Percentiles rank a stretch among this genome's conserved stretches.
Evolutionary conservation across 2,113 vertebrate genomes (phyloP).

Genomic region (Triplophysa tibetana): DNA sequence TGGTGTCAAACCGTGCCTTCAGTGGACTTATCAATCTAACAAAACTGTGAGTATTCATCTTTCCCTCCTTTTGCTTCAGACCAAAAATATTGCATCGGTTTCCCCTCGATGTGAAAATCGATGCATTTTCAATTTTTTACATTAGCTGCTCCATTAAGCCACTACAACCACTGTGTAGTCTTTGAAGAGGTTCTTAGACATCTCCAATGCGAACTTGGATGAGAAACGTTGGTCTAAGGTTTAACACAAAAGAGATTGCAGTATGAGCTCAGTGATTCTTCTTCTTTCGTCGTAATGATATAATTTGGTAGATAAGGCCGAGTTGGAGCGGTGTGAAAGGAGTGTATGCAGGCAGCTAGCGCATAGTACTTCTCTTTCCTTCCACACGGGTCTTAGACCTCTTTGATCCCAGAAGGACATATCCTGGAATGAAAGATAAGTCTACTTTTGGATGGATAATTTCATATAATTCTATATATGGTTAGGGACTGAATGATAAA

Average conservation of each 20-base stretch:
- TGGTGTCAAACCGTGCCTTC: conserved; percentile 75
- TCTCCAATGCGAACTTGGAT: neutral
- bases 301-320: neutral
- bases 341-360: neutral
- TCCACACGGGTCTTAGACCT: neutral
- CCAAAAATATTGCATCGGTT: neutral
- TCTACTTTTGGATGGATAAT: neutral
- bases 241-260: neutral
- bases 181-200: neutral
- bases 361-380: neutral
- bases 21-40: conserved; percentile 72
- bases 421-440: neutral
- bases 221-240: neutral
- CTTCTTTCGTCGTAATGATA: neutral
- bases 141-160: neutral
- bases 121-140: neutral
- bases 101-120: neutral
- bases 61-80: neutral
- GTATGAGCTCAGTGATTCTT: neutral
- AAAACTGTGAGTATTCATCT: conserved; percentile 73
- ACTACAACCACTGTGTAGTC: neutral
- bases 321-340: neutral
- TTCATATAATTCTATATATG: neutral
- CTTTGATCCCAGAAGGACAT: neutral
- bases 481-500: neutral